Evolutionary conservation across 2,113 vertebrate species (phyloP), one percentile per base, ranked within the genome.

Genomic region (Zeus faber): DNA sequence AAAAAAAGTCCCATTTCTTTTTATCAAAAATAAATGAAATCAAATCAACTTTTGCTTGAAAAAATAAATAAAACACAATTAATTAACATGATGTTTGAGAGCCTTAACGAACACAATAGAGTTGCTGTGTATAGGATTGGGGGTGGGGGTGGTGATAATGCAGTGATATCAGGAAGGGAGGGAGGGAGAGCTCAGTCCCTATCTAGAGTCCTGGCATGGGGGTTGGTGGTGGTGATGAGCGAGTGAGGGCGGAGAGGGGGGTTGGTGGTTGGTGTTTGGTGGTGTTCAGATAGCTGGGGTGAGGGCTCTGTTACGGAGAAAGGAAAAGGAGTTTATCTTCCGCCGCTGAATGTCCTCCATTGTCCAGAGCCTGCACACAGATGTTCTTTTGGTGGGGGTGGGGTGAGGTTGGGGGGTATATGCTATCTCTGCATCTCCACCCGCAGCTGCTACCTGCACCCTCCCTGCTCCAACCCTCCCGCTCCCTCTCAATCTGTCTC

Each of bases 261-360:
- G 33, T n/a, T n/a, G n/a, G n/a, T n/a, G n/a, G n/a, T n/a, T n/a
- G n/a, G n/a, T n/a, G n/a, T n/a, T n/a, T n/a, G 49, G 18, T 16
- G 10, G 26, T 3, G 48, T 10, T 16, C 23, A 58, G 74, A 82
- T 81, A 78, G 76, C 45, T 16, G 58, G 8, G 24, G 49, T 17
- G 60, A 65, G 62, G 73, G 65, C 29, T 52, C 62, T 46, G 37
- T 8, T 4, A 43, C 21, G 44, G 50, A 29, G 46, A 45, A 40
- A 31, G 54, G 37, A 67, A 46, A 39, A 10, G 54, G n/a, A 46
- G 59, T 68, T 75, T 77, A 69, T 80, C 67, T 8, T 6, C 54
- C n/a, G 56, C 27, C 51, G 1, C 53, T 82, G 66, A 86, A 82
- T 70, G 81, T 72, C 57, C 55, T 60, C 71, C 67, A 58, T 80